A percentile compares a stretch with the other conserved stretches of the same genome.
These are phyloP conservation scores for Neolamprologus tretocephalus DNA, from an alignment of 2,113 vertebrate genomes.

Conservation along the genomic window DNA sequence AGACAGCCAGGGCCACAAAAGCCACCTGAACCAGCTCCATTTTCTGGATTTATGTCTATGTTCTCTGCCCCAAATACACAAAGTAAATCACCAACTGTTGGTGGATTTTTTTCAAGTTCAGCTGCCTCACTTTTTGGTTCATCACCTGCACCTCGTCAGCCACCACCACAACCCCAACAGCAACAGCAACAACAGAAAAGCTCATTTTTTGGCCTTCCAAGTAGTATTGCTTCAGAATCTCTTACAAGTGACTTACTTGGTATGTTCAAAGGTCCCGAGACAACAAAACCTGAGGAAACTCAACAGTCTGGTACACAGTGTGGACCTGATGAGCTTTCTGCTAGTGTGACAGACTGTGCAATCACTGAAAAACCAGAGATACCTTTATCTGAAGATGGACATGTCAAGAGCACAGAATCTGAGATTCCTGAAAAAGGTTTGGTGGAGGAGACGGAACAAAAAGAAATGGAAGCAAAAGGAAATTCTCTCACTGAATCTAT, in stretches of 20 bases:
- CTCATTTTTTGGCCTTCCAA: slow-evolving; percentile 79
- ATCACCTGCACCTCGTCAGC: slow-evolving; percentile 37
- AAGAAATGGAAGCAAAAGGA: slow-evolving; percentile 28
- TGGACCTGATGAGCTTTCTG: background rate
- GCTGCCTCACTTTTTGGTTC: slow-evolving; percentile 69
- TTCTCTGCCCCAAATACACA: slow-evolving; percentile 73
- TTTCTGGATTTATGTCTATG: slow-evolving; percentile 92
- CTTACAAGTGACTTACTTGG: slow-evolving; percentile 80
- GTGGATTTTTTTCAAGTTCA: slow-evolving; percentile 78
- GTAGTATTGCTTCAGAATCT: slow-evolving; percentile 68
- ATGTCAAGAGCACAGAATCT: background rate
- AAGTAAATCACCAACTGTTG: slow-evolving; percentile 70
- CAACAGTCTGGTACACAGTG: background rate
- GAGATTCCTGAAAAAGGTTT: slow-evolving; percentile 21
- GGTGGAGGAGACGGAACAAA: slow-evolving; percentile 23
- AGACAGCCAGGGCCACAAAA: slow-evolving; percentile 54
- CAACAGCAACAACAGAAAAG: slow-evolving; percentile 73
- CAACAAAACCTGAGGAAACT: slow-evolving; percentile 49
- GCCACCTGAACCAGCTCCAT: slow-evolving; percentile 71
- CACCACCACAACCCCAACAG: slow-evolving; percentile 29
- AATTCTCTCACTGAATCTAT: background rate
- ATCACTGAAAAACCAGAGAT: slow-evolving; percentile 17
- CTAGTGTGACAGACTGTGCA: background rate
- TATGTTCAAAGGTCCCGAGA: slow-evolving; percentile 76
- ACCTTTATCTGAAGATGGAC: background rate